Evolutionary conservation across 2,797 vertebrate species (phyloP).

Genomic region (Sebastes matsubarae): DNA sequence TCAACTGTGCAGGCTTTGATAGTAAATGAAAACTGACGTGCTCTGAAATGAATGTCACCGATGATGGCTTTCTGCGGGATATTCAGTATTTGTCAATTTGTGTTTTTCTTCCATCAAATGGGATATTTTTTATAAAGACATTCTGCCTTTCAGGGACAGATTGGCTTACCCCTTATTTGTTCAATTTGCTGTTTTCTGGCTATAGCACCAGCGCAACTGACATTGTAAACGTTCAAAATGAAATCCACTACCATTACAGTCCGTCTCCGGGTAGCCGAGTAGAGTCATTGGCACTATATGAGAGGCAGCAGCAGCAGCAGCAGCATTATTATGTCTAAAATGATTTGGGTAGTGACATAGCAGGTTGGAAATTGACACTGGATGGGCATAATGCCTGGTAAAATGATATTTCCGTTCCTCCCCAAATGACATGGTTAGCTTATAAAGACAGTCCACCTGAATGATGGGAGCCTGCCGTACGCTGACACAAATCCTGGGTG

Average conservation of each 20-base stretch:
- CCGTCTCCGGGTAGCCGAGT: conserved; percentile 4
- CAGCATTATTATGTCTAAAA: conserved; percentile 44
- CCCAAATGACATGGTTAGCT: conserved; percentile 29
- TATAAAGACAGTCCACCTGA: conserved; percentile 22
- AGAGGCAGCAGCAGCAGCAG: conserved; percentile 19
- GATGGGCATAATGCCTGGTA: conserved; percentile 22
- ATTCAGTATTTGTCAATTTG: conserved; percentile 29
- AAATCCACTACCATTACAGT: conserved; percentile 41
- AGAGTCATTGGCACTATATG: conserved; percentile 19
- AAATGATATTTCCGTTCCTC: conserved; percentile 46
- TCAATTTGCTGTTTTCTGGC: conserved; percentile 38
- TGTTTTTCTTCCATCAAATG: conserved; percentile 6
- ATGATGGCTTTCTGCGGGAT: conserved; percentile 23
- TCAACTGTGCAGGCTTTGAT: conserved; percentile 31
- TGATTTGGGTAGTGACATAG: conserved; percentile 48
- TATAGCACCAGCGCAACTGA: conserved; percentile 1
- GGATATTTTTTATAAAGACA: conserved; percentile 4
- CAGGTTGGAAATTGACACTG: conserved; percentile 47
- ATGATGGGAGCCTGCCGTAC: neutral
- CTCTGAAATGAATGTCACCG: conserved; percentile 40
- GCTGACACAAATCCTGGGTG: conserved; percentile 15
- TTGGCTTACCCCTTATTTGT: conserved; percentile 40
- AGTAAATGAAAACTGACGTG: conserved; percentile 44
- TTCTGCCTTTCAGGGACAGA: conserved; percentile 18
- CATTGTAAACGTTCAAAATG: conserved; percentile 34